Base-by-base conservation (phyloP, 2,113 vertebrate species). In the Tylochromis polylepis region DNA sequence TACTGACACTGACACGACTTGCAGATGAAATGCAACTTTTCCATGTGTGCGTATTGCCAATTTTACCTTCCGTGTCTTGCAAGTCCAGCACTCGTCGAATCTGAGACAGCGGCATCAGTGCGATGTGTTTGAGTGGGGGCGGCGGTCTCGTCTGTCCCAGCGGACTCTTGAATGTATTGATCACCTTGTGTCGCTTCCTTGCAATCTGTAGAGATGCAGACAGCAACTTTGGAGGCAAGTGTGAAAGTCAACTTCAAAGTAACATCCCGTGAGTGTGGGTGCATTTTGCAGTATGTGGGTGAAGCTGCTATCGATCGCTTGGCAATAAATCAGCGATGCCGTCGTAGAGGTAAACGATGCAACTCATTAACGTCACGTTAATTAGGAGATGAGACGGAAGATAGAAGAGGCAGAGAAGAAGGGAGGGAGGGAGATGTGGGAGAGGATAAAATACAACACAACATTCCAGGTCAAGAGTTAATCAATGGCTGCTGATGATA, bases 91-190 rank as follows among this genome's bases (percentile, higher is more conserved):
- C 98, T 94, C 97, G 97, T 88, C 98, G 97, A 87, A 99, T 99
- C 95, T 99, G 98, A 75, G 98, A 99, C 83, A 99, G 97, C 3
- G 98, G 99, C 99, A 99, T 99, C 46, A 99, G 96, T 38, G 96
- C 89, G 85, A 99, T 96, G 91, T 99, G 98, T 87, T 99, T 99
- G 58, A 99, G 97, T 53, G 97, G 97, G 9, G 98, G 97, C 4
- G 98, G 97, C 0, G 98, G 98, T 55, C 98, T 96, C 0, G 97
- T 97, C 65, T 98, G 98, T 36, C 97, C 97, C 90, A 97, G 94
- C 0, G 99, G 98, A 93, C 98, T 99, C 95, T 97, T 97, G 91
- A 99, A 99, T 12, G 96, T 97, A 89, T 97, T 98, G 77, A 99
- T 99, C 90, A 98, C 98, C 93, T 99, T 99, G 93, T 99, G 98